Base-by-base conservation (phyloP, 2,113 vertebrate genomes). In the Tenrec ecaudatus region DNA sequence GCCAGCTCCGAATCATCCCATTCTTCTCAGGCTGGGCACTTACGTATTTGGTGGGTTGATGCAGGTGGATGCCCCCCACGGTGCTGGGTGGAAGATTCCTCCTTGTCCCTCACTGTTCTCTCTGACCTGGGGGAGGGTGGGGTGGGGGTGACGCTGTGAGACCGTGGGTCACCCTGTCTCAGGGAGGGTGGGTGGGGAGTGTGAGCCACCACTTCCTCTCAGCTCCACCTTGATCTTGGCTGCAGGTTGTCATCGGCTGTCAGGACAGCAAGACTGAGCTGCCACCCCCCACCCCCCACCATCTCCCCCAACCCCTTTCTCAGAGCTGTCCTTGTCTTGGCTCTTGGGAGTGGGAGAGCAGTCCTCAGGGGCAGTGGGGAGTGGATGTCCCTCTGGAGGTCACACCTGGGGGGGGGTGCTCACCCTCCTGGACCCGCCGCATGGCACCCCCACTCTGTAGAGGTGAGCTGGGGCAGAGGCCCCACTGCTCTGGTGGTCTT, bases 131-230 rank as follows among this genome's bases (percentile, higher is more conserved):
- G 3, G 4, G 53, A 66, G 40, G 66, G 20, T 53, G 68, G 64
- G 4, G 3, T 40, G 73, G 40, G 66, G 20, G 60, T 33, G 80
- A 25, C 5, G 29, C 25, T 1, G 15, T 25, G 62, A 81, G 83
- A 27, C 16, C 15, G 0, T 1, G 53, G 57, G 17, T 33, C 58
- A 53, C 47, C 60, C 60, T 20, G 43, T 38, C 69, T 76, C n/a
- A 36, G 2, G 0, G 53, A 2, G 36, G 2, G 53, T 8, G 36
- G 2, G 53, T 8, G 0, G 53, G 2, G 40, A 4, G 62, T 16
- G 57, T 31, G 62, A 71, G 12, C 43, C 10, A 33, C 77, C 5
- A 6, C 68, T 73, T 40, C 62, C 86, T 91, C 75, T 64, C 89
- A 38, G 78, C n/a, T 53, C 4, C 12, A 36, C 71, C 3, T 15